These are phyloP conservation scores for Enteromius fasciolatus DNA, from an alignment of 2,797 vertebrate genomes.

Conservation along the genomic window DNA sequence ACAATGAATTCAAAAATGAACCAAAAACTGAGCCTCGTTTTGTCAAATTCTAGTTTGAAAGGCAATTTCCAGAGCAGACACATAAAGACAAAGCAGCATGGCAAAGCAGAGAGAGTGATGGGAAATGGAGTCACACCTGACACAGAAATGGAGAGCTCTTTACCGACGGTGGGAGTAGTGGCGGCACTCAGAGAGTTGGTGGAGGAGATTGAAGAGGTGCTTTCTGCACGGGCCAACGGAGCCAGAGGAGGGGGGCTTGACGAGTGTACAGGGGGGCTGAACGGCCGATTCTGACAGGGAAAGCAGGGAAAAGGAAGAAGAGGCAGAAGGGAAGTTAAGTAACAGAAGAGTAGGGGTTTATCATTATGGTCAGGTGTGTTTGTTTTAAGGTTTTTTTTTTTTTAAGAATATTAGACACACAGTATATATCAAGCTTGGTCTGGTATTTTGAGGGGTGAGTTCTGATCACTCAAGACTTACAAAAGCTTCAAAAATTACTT, in stretches of 20 bases:
- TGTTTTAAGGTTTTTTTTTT: neutral
- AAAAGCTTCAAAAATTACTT: neutral
- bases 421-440: neutral
- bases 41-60: neutral
- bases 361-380: conserved; percentile 3
- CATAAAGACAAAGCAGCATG: conserved; percentile 26
- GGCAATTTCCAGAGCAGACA: conserved; percentile 24
- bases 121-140: conserved; percentile 77
- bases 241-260: conserved; percentile 92
- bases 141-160: conserved; percentile 80
- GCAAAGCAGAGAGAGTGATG: conserved; percentile 47
- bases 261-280: conserved; percentile 91
- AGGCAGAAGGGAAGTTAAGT: conserved; percentile 12
- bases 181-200: conserved; percentile 96
- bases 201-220: conserved; percentile 97
- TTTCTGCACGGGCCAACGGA: conserved; percentile 94
- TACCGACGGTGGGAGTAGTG: conserved; percentile 95
- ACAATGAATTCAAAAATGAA: neutral
- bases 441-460: neutral
- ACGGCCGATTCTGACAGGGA: conserved; percentile 84
- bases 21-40: neutral
- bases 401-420: neutral
- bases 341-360: neutral
- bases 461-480: neutral
- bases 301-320: neutral